phyloP scores from a whole-genome alignment of 2,888 invertebrate genomes.

The Embidobia sp. region DNA sequence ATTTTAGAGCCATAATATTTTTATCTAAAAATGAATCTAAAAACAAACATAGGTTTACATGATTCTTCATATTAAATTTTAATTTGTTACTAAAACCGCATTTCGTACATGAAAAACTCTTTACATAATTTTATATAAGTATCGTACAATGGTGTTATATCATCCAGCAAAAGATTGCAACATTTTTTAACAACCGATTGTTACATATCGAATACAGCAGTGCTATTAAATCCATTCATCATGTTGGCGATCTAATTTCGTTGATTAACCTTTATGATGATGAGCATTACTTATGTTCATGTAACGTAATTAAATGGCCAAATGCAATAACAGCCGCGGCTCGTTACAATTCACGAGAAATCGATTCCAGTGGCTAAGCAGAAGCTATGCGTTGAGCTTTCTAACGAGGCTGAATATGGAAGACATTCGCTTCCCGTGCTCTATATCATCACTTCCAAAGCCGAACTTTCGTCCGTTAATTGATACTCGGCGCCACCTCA shows the following conservation, averaged over 20 bases:
- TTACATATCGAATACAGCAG: not conserved
- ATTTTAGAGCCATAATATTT: too few species aligned
- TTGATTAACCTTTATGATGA: conserved; percentile 49
- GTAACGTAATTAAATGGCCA: conserved; percentile 51
- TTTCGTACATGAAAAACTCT: conserved; percentile 3
- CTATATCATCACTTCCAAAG: conserved; percentile 50
- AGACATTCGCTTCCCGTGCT: conserved; percentile 50
- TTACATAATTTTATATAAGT: conserved; percentile 35
- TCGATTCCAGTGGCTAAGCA: conserved; percentile 66
- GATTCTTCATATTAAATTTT: not conserved
- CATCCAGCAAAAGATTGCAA: conserved; percentile 11
- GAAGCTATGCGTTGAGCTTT: conserved; percentile 62
- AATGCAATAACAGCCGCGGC: conserved; percentile 47
- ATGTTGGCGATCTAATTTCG: conserved; percentile 35
- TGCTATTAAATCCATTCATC: conserved; percentile 27
- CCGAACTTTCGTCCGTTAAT: conserved; percentile 61
- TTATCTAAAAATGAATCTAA: not conserved
- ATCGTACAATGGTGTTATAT: conserved; percentile 8
- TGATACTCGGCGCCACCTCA: conserved; percentile 48
- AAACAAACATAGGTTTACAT: not conserved
- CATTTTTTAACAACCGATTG: not conserved
- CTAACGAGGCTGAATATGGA: conserved; percentile 62
- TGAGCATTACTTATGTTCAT: conserved; percentile 41
- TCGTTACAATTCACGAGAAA: conserved; percentile 61
- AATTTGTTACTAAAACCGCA: too few species aligned